Base-by-base conservation (phyloP, 2,888 invertebrate species). In the Byasa hedistus region DNA sequence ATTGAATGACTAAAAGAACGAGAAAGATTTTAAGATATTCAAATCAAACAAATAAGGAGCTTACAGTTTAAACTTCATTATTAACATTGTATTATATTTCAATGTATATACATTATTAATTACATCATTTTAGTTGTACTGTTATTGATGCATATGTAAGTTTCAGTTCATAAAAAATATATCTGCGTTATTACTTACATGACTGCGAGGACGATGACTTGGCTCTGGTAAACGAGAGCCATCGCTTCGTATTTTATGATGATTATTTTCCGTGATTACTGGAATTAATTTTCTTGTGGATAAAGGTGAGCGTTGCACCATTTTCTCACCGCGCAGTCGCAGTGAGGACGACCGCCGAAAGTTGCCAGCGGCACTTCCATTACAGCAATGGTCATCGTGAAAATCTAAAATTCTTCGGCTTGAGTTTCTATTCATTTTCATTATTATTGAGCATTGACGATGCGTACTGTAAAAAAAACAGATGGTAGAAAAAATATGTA, bases 241-340 rank as follows among this genome's bases (percentile, higher is more conserved):
- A 86, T 91, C 86, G 87, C 86, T 85, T 85, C 85, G 83, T 74
- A 82, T 84, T 80, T 90, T 90, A 59, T 85, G 89, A 75, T 89
- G 84, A 76, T 83, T 87, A 84, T 93, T 93, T 92, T 94, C 94
- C 92, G 93, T 93, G 92, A 94, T 93, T 92, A 92, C 87, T 76
- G 93, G 93, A 80, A 93, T 93, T 83, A 89, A 85, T 88, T 82
- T 91, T 82, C 86, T 89, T 76, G 86, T 89, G 83, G 85, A 84
- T 80, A 89, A 83, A 79, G 91, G 92, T 79, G 93, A 92, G 71
- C 91, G 91, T 78, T 89, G 91, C 87, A 90, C 86, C 88, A 91
- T 91, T 85, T 92, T 90, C 87, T 93, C 94, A 79, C 93, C 94
- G 85, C 94, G 94, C 93, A 95, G 81, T 79, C 95, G 94, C 93